Percentiles rank a stretch among this genome's conserved stretches.
Evolutionary conservation across 2,888 invertebrate genomes (phyloP).

Genomic region (Scaptomyza cyrtandrae): DNA sequence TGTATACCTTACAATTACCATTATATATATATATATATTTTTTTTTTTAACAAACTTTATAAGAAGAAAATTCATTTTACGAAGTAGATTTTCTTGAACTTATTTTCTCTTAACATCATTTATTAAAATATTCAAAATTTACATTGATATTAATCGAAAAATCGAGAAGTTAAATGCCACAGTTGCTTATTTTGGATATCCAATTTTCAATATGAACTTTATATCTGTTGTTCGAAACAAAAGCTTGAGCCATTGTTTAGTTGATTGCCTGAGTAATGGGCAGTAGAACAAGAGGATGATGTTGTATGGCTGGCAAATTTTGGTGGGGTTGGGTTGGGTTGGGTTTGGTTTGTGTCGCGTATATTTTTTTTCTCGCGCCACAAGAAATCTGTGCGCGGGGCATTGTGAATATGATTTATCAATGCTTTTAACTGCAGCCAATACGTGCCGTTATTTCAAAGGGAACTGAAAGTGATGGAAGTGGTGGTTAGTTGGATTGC

Average conservation of each 20-base stretch:
- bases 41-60: too few relatives aligned
- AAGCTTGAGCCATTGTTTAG: constrained; percentile 5
- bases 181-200: too few relatives aligned
- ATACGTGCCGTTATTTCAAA: constrained; percentile 37
- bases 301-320: not conserved
- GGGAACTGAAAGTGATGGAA: constrained; percentile 3
- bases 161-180: too few relatives aligned
- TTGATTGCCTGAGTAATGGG: not conserved
- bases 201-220: too few relatives aligned
- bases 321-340: constrained; percentile 4
- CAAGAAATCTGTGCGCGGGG: constrained; percentile 55
- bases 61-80: too few relatives aligned
- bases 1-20: too few relatives aligned
- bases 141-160: too few relatives aligned
- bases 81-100: too few relatives aligned
- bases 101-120: too few relatives aligned
- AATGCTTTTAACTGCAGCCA: constrained; percentile 80
- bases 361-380: constrained; percentile 16
- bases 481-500: not conserved
- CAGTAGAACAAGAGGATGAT: not conserved
- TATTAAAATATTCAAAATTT: too few relatives aligned
- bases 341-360: constrained; percentile 8
- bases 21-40: too few relatives aligned
- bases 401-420: constrained; percentile 78
- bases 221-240: constrained; percentile 24